Conservation (phyloP, 2,797 vertebrate genomes). For the Pogonophryne albipinna region DNA sequence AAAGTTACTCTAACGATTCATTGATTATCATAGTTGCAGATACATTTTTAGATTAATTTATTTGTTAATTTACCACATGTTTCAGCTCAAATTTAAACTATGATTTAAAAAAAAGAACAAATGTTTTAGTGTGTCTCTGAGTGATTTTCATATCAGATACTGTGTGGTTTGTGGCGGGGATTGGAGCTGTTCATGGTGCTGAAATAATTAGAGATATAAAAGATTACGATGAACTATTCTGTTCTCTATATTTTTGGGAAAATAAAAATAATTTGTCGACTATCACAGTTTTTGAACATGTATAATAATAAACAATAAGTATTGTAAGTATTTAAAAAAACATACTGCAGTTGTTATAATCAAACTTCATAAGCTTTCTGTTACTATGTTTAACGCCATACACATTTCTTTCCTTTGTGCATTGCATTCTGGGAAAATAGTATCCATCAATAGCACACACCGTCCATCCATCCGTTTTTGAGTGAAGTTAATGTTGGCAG, state of each 20-base stretch:
- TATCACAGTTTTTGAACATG: neutral
- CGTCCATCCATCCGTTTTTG: neutral
- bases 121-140: neutral
- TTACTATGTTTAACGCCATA: neutral
- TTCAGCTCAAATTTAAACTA: no score
- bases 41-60: no score
- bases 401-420: neutral
- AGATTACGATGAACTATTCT: no score
- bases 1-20: no score
- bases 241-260: neutral
- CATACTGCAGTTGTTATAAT: neutral
- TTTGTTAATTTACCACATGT: no score
- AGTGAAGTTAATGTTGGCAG: no score
- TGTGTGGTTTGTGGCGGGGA: neutral
- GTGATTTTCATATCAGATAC: neutral
- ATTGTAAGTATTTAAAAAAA: neutral
- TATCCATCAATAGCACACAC: neutral
- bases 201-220: neutral
- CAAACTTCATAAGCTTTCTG: no score
- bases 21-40: no score
- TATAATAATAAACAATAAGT: neutral
- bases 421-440: neutral
- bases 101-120: no score
- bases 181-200: slow-evolving; percentile 24
- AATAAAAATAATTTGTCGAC: neutral